Evolutionary conservation across 1,140 invertebrate genomes (phyloP), one percentile per base, ranked within the genome.

Genomic region (Hydropsyche tenuis): DNA sequence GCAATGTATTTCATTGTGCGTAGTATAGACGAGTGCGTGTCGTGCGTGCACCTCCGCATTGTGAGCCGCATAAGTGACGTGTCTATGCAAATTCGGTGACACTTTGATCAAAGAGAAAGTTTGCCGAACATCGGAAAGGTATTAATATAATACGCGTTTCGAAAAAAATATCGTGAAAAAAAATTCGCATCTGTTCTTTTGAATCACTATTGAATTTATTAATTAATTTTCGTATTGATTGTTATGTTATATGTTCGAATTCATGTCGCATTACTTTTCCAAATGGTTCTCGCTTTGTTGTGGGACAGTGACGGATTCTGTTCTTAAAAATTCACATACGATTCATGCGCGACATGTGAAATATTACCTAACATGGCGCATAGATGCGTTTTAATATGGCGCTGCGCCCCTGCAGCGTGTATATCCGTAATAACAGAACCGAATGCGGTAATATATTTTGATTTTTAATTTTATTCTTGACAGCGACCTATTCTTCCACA

Each of bases 1-100:
- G 14, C 16, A 14, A 48, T 48, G 45, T n/a, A 48, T n/a, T 48
- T n/a, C 5, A 43, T 48, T n/a, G 14, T 48, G 2, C 45, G 14
- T 48, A 3, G 4, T 48, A 16, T 48, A 56, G 20, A 56, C 20
- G 18, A 56, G 30, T 37, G 30, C 51, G 51, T 23, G 22, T 18
- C 22, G 51, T 23, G 20, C 22, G 51, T 60, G 56, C 56, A 60
- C 56, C 56, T 60, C 22, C 16, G 11, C 22, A 60, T 60, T 60
- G 56, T 60, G 37, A 14, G 18, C 20, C 18, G 43, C 18, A 43
- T 73, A 73, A 77, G 11, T 77, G 75, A 74, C 75, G 63, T 65
- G 45, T 69, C 68, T 71, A 77, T 77, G 75, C 72, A 77, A 77
- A 77, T 77, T 77, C 66, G 42, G 45, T 77, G 75, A 77, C 75